phyloP scores from a whole-genome alignment of 2,888 invertebrate genomes.

The Flabesymbios commensalis region DNA sequence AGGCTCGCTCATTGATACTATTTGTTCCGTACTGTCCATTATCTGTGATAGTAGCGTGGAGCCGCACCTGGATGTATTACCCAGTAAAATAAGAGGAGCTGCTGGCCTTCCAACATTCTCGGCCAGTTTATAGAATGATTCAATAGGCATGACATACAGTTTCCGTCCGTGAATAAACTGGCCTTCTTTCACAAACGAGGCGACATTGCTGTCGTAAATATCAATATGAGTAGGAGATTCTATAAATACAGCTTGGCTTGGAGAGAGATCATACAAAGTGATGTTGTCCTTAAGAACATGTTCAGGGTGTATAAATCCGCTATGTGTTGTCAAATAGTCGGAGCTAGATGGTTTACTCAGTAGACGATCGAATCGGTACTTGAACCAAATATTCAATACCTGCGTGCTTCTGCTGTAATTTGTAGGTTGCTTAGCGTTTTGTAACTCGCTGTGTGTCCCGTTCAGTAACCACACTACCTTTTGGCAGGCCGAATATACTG shows the following conservation, averaged over 20 bases:
- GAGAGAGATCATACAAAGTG: constrained; percentile 17
- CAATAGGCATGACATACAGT: constrained; percentile 19
- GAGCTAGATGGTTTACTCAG: constrained; percentile 6
- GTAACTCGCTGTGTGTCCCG: too few species aligned
- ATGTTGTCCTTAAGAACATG: constrained; percentile 23
- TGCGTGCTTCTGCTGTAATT: neutral
- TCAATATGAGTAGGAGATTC: constrained; percentile 16
- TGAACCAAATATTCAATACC: constrained; percentile 8
- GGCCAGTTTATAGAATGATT: constrained; percentile 15
- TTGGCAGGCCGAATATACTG: too few species aligned
- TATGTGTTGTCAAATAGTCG: constrained; percentile 22
- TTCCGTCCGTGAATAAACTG: constrained; percentile 16
- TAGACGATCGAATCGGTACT: constrained; percentile 21
- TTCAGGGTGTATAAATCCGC: constrained; percentile 20
- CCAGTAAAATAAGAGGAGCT: constrained; percentile 19
- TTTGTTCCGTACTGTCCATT: constrained; percentile 19
- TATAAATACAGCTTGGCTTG: constrained; percentile 20
- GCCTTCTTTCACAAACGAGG: constrained; percentile 18
- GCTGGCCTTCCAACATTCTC: constrained; percentile 21
- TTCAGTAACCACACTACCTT: too few species aligned
- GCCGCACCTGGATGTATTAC: constrained; percentile 28
- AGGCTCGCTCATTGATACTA: constrained; percentile 21
- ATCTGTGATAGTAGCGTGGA: constrained; percentile 26
- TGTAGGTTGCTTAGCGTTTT: neutral
- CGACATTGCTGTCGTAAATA: constrained; percentile 6